A percentile compares a stretch with the other conserved stretches of the same genome.
Evolutionary conservation across 2,113 vertebrate genomes (phyloP).

Genomic region (Gopherus flavomarginatus): DNA sequence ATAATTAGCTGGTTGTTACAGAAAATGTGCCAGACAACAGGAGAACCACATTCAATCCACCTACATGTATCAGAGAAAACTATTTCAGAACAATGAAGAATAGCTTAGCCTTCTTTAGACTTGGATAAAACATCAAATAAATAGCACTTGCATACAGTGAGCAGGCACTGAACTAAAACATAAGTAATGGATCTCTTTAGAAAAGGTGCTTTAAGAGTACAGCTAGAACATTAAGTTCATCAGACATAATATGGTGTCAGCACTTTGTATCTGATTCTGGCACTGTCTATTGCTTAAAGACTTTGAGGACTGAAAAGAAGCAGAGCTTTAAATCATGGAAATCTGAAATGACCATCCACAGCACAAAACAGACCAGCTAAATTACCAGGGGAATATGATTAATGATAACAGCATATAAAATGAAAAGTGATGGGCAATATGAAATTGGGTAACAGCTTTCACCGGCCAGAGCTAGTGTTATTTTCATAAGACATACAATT

Average conservation of each 20-base stretch:
- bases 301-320: constrained; percentile 3
- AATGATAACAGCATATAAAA: not conserved
- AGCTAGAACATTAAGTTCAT: not conserved
- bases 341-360: not conserved
- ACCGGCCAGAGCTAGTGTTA: not conserved
- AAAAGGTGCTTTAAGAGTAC: not conserved
- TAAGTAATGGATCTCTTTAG: not conserved
- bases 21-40: not conserved
- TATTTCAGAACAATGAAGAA: not conserved
- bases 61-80: not conserved
- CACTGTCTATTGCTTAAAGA: not conserved
- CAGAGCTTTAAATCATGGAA: not conserved
- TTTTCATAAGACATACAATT: not conserved
- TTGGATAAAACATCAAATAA: not conserved
- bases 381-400: not conserved
- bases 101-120: not conserved
- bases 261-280: not conserved
- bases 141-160: not conserved
- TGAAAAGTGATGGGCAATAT: not conserved
- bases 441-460: not conserved
- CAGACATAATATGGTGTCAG: not conserved
- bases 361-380: not conserved
- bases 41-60: not conserved
- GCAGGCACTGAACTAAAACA: not conserved
- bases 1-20: not conserved